phyloP scores from a whole-genome alignment of 2,797 vertebrate genomes.

The Gallirallus australis region DNA sequence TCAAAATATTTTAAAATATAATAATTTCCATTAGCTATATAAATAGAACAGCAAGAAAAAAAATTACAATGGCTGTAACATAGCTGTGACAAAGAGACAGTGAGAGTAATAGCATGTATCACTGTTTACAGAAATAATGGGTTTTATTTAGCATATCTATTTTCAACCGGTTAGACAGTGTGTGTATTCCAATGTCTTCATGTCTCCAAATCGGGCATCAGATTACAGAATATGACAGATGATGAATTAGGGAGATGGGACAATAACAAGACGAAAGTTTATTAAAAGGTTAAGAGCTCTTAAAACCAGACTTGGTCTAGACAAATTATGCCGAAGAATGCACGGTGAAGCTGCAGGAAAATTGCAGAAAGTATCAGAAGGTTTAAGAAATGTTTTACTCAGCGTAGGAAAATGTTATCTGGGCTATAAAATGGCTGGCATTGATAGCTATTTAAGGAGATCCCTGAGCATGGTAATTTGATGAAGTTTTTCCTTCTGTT shows the following conservation, averaged over 20 bases:
- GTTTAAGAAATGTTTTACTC: neutral
- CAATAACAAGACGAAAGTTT: conserved; percentile 11
- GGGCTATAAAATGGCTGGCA: neutral
- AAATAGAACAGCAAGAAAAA: conserved; percentile 14
- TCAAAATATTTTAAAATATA: conserved; percentile 26
- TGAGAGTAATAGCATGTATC: conserved; percentile 28
- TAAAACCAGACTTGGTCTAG: conserved; percentile 4
- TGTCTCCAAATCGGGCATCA: neutral
- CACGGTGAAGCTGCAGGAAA: neutral
- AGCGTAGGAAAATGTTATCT: neutral
- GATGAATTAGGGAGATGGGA: neutral
- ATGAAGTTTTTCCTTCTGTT: neutral
- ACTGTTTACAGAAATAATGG: conserved; percentile 53
- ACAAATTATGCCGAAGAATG: neutral
- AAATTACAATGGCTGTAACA: neutral
- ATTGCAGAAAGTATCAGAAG: neutral
- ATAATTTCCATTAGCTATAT: conserved; percentile 18
- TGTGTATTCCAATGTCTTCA: neutral
- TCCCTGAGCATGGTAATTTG: neutral
- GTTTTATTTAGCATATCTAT: conserved; percentile 47
- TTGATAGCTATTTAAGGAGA: neutral
- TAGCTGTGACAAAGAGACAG: conserved; percentile 25
- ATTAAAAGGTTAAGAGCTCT: conserved; percentile 29
- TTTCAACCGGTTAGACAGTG: conserved; percentile 44
- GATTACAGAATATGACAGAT: conserved; percentile 10